phyloP scores from a whole-genome alignment of 2,797 vertebrate species.

The Pangasius sanitwongsei region DNA sequence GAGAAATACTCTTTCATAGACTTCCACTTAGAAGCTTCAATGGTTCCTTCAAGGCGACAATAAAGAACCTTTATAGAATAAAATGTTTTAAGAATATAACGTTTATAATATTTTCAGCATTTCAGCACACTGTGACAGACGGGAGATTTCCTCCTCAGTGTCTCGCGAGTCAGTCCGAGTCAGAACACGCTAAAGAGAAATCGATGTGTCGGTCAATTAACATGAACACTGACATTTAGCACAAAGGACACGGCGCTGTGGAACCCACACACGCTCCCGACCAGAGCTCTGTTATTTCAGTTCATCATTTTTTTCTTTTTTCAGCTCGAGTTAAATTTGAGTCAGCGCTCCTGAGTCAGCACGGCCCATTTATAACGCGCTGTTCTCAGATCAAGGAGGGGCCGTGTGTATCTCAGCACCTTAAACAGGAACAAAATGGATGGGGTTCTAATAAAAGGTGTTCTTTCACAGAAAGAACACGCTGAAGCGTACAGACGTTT shows the following conservation, averaged over 20 bases:
- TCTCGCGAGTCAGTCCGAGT: background rate
- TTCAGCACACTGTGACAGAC: background rate
- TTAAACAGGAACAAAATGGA: slow-evolving; percentile 49
- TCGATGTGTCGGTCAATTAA: slow-evolving; percentile 57
- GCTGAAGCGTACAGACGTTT: slow-evolving; percentile 18
- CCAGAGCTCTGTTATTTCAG: background rate
- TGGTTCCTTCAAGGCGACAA: background rate
- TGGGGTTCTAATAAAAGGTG: slow-evolving; percentile 45
- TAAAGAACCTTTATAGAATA: too few species aligned
- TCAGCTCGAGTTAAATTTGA: slow-evolving; percentile 52
- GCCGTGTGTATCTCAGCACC: slow-evolving; percentile 35
- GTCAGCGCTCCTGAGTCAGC: slow-evolving; percentile 53
- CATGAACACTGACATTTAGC: slow-evolving; percentile 56
- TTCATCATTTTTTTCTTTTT: slow-evolving; percentile 10
- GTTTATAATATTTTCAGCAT: background rate
- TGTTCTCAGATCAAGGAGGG: slow-evolving; percentile 43
- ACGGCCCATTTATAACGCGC: slow-evolving; percentile 52
- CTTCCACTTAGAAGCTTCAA: background rate
- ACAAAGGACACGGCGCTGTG: slow-evolving; percentile 25
- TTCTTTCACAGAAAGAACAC: slow-evolving; percentile 30
- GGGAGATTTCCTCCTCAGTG: background rate
- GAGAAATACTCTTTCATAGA: background rate
- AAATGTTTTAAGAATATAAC: background rate
- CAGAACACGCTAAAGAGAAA: slow-evolving; percentile 49
- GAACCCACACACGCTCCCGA: background rate